Evolutionary conservation across 1,140 invertebrate genomes (phyloP), one percentile per base, ranked within the genome.

Genomic region (Pseudomyrmex sp.): DNA sequence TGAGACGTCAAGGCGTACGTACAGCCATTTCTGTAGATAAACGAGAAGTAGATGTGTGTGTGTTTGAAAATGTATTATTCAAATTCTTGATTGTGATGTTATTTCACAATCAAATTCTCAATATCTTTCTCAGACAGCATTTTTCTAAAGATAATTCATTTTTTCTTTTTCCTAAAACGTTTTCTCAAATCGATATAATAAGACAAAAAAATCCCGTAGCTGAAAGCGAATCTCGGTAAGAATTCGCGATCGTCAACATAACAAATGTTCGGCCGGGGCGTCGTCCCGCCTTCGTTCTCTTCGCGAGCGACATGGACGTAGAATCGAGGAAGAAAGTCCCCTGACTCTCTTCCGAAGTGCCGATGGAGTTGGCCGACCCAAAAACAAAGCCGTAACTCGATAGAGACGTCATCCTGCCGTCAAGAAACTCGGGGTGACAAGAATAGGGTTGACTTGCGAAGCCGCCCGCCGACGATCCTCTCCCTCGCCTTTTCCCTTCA

Each of bases 311-410:
- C 62, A 44, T 15, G 54, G 54, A 79, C 74, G 18, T 20, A 48
- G 18, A 20, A 70, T 80, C 44, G 76, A 59, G 20, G 12, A 58
- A 46, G 58, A 80, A 80, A 72, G 76, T 80, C 66, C 20, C 66
- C 76, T 9, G 66, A 72, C 52, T 35, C 44, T n/a, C 74, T 12
- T 44, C 9, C 20, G 50, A 79, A 84, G 86, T 84, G 74, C 46
- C 86, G 85, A 88, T 59, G 74, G 82, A 82, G 75, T 79, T 72
- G 77, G 72, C 63, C 83, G 88, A 79, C 85, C 86, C 84, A 80
- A 91, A 90, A 91, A 91, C 87, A 89, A 88, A 90, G 72, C 85
- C 74, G 77, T 90, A 92, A 91, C 88, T 91, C 84, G 90, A 92
- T 92, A 91, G 89, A 90, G 88, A 86, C 82, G 75, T 91, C 89